These are phyloP conservation scores for Sus scrofa DNA, from an alignment of 2,113 vertebrate genomes.

Conservation along the genomic window T2T-Sscrofa CM000812.6:117617501-117618000, in stretches of 20 bases:
- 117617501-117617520: neutral
- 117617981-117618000: neutral
- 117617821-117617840: neutral
- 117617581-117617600: neutral
- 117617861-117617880: neutral
- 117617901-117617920: neutral
- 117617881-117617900: conserved; percentile 30
- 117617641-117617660: neutral
- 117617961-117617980: neutral
- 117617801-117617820: neutral
- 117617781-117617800: neutral
- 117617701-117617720: neutral
- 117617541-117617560: too few relatives aligned
- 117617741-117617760: neutral
- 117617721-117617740: neutral
- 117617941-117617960: conserved; percentile 36
- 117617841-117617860: neutral
- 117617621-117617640: neutral
- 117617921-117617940: conserved; percentile 41
- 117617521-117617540: neutral
- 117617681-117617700: neutral
- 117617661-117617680: neutral
- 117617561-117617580: neutral
- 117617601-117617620: neutral
- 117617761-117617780: neutral